These are phyloP conservation scores for Melieria omissa DNA, from an alignment of 2,888 invertebrate species.

Conservation along the genomic window DNA sequence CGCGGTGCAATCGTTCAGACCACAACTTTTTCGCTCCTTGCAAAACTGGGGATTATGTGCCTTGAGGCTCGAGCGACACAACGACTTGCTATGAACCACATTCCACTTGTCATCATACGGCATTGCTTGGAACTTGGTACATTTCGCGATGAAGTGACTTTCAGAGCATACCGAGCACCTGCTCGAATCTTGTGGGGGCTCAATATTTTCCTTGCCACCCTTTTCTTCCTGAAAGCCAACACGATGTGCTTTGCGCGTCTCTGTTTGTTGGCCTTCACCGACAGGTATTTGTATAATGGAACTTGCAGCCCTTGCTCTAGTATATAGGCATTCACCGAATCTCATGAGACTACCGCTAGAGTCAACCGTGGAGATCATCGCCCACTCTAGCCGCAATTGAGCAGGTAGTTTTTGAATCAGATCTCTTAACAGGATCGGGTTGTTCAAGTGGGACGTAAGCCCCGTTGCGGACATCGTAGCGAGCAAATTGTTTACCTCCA, in stretches of 20 bases:
- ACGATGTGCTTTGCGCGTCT: conserved; percentile 12
- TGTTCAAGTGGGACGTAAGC: conserved; percentile 17
- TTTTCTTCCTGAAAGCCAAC: conserved; percentile 14
- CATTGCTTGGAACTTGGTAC: conserved; percentile 3
- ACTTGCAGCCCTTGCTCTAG: conserved; percentile 7
- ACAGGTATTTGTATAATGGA: not conserved
- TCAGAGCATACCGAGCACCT: too few relatives aligned
- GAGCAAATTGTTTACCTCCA: conserved; percentile 13
- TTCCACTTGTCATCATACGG: conserved; percentile 25
- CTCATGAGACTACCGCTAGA: not conserved
- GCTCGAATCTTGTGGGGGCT: not conserved
- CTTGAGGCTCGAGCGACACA: too few relatives aligned
- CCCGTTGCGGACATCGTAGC: conserved; percentile 7
- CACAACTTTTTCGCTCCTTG: not conserved
- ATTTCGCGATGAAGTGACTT: too few relatives aligned
- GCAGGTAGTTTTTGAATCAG: conserved; percentile 17
- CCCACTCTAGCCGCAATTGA: conserved; percentile 18
- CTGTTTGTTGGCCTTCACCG: conserved; percentile 2
- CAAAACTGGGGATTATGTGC: conserved; percentile 21
- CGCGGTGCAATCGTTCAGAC: not conserved
- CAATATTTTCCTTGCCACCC: not conserved
- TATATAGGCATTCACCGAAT: conserved; percentile 3
- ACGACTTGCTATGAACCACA: conserved; percentile 20
- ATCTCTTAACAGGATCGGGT: conserved; percentile 17
- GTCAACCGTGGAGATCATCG: not conserved